Conservation (phyloP, 2,888 invertebrate genomes). For the Tromatobia lineatoria region DNA sequence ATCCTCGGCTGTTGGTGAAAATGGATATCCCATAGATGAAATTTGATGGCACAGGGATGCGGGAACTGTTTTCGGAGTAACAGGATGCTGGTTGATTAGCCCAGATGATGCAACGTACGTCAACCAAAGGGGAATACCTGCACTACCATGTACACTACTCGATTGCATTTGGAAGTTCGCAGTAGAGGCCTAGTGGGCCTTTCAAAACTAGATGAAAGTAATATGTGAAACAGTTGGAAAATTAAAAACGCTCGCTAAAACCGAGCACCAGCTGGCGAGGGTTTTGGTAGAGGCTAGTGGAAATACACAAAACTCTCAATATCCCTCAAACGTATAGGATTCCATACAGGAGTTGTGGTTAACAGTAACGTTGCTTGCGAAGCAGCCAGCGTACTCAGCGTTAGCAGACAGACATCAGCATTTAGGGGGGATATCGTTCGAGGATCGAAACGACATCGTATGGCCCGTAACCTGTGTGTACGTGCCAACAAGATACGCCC, state of each 20-base stretch:
- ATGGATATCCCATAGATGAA: conserved; percentile 46
- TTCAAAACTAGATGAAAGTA: not conserved
- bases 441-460: conserved; percentile 17
- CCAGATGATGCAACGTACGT: conserved; percentile 25
- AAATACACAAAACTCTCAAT: conserved; percentile 6
- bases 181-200: not conserved
- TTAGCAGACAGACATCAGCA: not conserved
- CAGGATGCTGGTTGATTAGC: conserved; percentile 48
- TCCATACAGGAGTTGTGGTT: not conserved
- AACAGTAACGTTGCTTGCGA: not conserved
- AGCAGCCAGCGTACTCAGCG: not conserved
- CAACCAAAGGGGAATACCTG: conserved; percentile 35
- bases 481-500: conserved; percentile 1
- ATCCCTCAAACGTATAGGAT: not conserved
- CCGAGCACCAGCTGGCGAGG: not conserved
- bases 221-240: not conserved
- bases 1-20: conserved; percentile 39
- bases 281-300: not conserved
- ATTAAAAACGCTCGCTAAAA: not conserved
- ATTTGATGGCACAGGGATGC: conserved; percentile 44
- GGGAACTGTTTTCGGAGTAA: conserved; percentile 41
- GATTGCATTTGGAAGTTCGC: not conserved
- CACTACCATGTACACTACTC: not conserved
- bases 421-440: conserved; percentile 9
- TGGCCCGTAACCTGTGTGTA: not conserved